Evolutionary conservation across 2,113 vertebrate species (phyloP), one percentile per base, ranked within the genome.

Genomic region (Carettochelys insculpta): DNA sequence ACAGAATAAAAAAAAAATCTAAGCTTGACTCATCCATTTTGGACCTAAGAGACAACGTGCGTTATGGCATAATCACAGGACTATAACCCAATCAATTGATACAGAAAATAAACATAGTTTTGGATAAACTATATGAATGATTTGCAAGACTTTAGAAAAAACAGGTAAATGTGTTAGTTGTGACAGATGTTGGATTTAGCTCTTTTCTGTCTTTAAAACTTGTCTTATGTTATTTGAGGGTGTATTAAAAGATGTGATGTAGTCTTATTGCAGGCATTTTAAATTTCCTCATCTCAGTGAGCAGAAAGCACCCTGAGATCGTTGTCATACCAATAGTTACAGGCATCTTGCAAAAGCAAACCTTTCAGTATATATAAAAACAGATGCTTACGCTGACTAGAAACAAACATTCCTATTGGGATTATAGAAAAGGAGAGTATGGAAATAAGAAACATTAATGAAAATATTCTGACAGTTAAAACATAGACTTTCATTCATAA

Each of bases 401-500:
- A 91, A 81, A 90, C 50, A 58, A 34, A 43, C 71, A 87, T 85
- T 92, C 14, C 1, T 80, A 48, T 25, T 90, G 11, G 54, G 22
- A 75, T 8, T 71, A 31, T 85, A 80, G 41, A 87, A 82, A 93
- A 56, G 51, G 52, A 87, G 78, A 85, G 43, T 75, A 90, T 95
- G 83, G 88, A 96, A 97, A 94, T 93, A 41, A 4, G 61, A 94
- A 77, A 89, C 81, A 88, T 95, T 91, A 93, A 96, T 96, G 91
- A 95, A 96, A 97, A 94, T 50, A 95, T 96, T 95, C 91, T 95
- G 95, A 93, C 89, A 95, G 90, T 94, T 97, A 95, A 97, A 95
- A 82, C 80, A 93, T 90, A 94, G 86, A 27, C n/a, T 92, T 79
- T 93, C 91, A 94, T 96, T 95, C 96, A 97, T 96, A 96, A 97